Percentiles rank a stretch among this genome's conserved stretches.
phyloP scores from a whole-genome alignment of 2,888 invertebrate species.

The Orthosia gothica region DNA sequence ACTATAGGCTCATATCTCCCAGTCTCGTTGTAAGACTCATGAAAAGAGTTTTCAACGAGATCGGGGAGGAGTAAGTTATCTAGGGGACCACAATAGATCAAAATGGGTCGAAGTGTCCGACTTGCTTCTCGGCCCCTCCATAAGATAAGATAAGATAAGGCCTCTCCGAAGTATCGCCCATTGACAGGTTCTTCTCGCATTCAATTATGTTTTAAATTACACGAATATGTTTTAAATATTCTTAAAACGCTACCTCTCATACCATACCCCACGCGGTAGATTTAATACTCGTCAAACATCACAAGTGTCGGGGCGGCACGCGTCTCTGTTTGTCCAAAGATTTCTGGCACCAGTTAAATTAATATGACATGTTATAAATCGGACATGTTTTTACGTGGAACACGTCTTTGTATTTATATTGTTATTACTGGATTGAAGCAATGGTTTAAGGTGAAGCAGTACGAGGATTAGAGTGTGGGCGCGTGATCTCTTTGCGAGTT shows the following conservation, averaged over 20 bases:
- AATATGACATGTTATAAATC: slow-evolving; percentile 57
- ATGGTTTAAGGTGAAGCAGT: not conserved
- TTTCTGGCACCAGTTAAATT: slow-evolving; percentile 65
- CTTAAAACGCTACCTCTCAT: slow-evolving; percentile 20
- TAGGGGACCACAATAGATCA: too few species aligned
- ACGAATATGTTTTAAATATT: not conserved
- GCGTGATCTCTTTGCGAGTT: too few species aligned
- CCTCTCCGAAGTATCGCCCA: not conserved
- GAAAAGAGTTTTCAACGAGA: too few species aligned
- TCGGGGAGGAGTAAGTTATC: too few species aligned
- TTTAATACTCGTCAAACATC: slow-evolving; percentile 67
- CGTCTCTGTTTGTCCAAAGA: slow-evolving; percentile 65
- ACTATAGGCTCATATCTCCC: too few species aligned
- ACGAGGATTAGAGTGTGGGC: too few species aligned
- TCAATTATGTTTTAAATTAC: too few species aligned
- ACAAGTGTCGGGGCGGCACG: slow-evolving; percentile 60
- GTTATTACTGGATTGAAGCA: slow-evolving; percentile 2
- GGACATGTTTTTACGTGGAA: slow-evolving; percentile 26
- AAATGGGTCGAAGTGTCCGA: too few species aligned
- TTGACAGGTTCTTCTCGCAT: not conserved
- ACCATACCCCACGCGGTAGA: not conserved
- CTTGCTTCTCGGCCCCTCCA: too few species aligned
- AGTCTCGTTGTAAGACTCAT: too few species aligned
- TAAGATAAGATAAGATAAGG: too few species aligned
- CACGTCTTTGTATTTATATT: slow-evolving; percentile 17